Base-by-base conservation (phyloP, 2,888 invertebrate genomes). In the Pachydiplax longipennis region DNA sequence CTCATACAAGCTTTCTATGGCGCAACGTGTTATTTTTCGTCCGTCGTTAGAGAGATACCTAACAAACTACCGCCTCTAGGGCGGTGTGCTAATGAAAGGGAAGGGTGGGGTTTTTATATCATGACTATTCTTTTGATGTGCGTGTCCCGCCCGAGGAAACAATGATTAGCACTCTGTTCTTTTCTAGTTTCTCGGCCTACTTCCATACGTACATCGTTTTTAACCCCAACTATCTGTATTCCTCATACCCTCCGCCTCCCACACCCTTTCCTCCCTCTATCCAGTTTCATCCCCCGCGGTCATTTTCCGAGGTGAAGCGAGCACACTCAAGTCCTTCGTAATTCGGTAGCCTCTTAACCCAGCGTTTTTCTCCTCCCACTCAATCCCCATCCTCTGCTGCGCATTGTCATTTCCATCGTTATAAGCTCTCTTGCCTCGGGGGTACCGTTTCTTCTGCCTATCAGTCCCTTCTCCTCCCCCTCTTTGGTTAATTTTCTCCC, bases 361-460 rank as follows among this genome's bases (percentile, higher is more conserved):
- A 40, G 22, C 81, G 37, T 40, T 58, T 58, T 31, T 58, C 83
- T 40, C 81, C 44, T 44, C 81, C 81, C 44, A 13, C 81, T 37
- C 87, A 87, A 58, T 35, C 87, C 40, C 48, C 87, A 58, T 61
- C 87, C 87, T 58, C 37, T 40, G 18, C 61, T 58, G n/a, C 53
- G 53, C 87, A 87, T 87, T 87, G 87, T 87, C 87, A 87, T 87
- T 87, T 87, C 87, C 87, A 87, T 87, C 87, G 58, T 87, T 87
- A 87, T 87, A 61, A 58, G 31, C 25, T 37, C 61, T 58, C 83
- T 53, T 31, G 25, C 53, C 58, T 58, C 25, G 25, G 31, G 73
- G 73, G 25, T 31, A 58, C 83, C 53, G 37, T n/a, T n/a, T 37
- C 61, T 31, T 87, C n/a, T 53, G 53, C 83, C 35, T 58, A 25